A percentile compares a stretch with the other conserved stretches of the same genome.
Evolutionary conservation across 2,113 vertebrate genomes (phyloP).

Genomic region (Bujurquina vittata): DNA sequence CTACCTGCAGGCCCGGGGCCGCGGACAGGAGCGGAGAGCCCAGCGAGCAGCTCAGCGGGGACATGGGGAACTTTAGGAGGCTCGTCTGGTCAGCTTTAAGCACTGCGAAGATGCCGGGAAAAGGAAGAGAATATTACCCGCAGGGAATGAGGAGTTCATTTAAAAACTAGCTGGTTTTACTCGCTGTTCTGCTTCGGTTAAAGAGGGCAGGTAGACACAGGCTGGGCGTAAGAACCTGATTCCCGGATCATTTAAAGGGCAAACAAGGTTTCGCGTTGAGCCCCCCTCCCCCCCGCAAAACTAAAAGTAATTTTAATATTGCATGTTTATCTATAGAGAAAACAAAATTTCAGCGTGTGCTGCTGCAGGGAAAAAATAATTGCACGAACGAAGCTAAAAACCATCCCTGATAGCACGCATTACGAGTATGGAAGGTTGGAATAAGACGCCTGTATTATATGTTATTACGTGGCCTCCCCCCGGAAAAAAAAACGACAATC

Average conservation of each 20-base stretch:
- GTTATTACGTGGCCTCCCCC: neutral
- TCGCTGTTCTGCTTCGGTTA: too few species aligned
- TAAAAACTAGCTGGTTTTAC: neutral
- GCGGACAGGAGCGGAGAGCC: conserved; percentile 88
- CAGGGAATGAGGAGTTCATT: neutral
- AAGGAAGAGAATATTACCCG: neutral
- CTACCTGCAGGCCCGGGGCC: conserved; percentile 84
- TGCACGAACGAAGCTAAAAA: neutral
- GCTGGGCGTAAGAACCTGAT: neutral
- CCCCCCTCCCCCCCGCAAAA: neutral
- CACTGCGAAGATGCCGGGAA: conserved; percentile 59
- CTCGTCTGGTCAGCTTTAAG: conserved; percentile 92
- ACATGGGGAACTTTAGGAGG: conserved; percentile 94
- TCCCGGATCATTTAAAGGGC: neutral
- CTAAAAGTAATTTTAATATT: neutral
- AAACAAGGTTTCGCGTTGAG: neutral
- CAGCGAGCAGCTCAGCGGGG: conserved; percentile 89
- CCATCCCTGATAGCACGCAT: neutral
- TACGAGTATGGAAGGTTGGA: neutral
- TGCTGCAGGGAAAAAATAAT: neutral
- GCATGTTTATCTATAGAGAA: neutral
- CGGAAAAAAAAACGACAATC: neutral
- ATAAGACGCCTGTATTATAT: too few species aligned
- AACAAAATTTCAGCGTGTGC: neutral
- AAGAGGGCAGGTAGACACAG: neutral